Evolutionary conservation across 2,797 vertebrate species (phyloP), one percentile per base, ranked within the genome.

Genomic region (Phrynocephalus guinanensis): DNA sequence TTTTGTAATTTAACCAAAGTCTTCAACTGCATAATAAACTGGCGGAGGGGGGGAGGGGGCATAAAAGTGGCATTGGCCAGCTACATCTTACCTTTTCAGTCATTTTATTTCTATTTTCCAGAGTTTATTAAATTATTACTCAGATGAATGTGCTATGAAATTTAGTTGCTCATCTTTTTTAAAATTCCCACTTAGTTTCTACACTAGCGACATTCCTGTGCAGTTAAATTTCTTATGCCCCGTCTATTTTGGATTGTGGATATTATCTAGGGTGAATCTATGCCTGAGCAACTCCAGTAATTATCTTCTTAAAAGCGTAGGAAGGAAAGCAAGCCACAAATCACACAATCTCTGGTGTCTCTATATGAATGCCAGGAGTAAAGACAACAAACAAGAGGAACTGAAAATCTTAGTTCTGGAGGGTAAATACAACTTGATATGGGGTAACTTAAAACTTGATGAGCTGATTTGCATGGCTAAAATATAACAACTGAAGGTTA

Each of bases 1-100:
- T 91, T 94, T 93, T 60, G 80, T 82, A 70, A 87, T 86, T 88
- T 38, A 88, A 81, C n/a, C 38, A 9, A 81, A 26, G 72, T 88
- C 87, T 90, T 88, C 38, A 83, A 50, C 33, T 90, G 68, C 20
- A 85, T 18, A 33, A 86, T 82, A 78, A 73, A 85, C 60, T 63
- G 60, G 60, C 1, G 15, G 5, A 5, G 60, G 60, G 82, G 44
- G 1, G 68, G 5, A 20, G 50, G 77, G 71, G 87, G 6, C 13
- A 87, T 0, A 66, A 56, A 90, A 13, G 63, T 67, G 80, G 85
- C 50, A 8, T 1, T 10, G 85, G 30, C 38, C 50, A 22, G 3
- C 15, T 38, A 66, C n/a, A 5, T 3, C 76, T 87, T 80, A 82
- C 81, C 88, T 13, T 89, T 13, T 0, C 0, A 5, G 1, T 56